Percentiles rank a stretch among this genome's conserved stretches.
phyloP scores from a whole-genome alignment of 2,888 invertebrate species.

The Thalpophila matura region DNA sequence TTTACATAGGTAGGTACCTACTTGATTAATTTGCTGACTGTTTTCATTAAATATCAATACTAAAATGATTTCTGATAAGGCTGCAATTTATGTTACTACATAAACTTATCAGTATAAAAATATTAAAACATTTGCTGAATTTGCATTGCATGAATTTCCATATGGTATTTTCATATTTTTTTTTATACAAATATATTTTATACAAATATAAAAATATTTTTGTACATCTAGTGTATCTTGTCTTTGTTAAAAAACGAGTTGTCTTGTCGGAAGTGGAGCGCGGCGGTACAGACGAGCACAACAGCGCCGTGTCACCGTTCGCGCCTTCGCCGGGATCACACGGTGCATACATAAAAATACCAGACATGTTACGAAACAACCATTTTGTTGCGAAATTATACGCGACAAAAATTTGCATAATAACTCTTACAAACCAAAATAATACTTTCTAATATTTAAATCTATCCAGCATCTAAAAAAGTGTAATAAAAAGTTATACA shows the following conservation, averaged over 20 bases:
- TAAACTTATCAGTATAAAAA: no score
- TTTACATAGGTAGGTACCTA: not conserved
- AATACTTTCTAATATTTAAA: no score
- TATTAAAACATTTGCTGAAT: no score
- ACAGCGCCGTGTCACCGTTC: not conserved
- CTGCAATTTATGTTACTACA: no score
- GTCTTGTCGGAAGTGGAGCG: constrained; percentile 15
- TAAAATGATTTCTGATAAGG: no score
- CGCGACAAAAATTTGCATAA: not conserved
- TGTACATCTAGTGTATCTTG: constrained; percentile 15
- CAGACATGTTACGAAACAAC: not conserved
- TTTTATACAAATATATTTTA: no score
- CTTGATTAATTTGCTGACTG: not conserved
- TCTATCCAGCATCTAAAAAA: no score
- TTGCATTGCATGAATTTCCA: no score
- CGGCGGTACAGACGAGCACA: constrained; percentile 3
- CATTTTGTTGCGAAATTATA: not conserved
- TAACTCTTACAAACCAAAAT: no score
- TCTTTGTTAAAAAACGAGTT: constrained; percentile 24
- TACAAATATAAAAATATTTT: no score
- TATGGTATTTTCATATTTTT: no score
- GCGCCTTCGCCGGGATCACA: not conserved
- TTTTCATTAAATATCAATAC: not conserved
- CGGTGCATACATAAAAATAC: not conserved
- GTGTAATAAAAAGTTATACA: no score